Base-by-base conservation (phyloP, 2,113 vertebrate genomes). In the Tachysurus fulvidraco region DNA sequence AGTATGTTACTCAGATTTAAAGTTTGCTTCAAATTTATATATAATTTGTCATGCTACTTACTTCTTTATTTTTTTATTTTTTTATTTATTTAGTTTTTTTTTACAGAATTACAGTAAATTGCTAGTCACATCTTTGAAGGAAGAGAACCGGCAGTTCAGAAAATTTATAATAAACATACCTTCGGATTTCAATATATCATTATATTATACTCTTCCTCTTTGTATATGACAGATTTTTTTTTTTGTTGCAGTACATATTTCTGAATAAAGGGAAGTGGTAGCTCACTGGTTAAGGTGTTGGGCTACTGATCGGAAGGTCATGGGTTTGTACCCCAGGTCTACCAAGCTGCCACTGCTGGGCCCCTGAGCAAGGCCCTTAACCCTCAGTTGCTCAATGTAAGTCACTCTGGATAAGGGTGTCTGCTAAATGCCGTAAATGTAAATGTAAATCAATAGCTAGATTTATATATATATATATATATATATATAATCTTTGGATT, bases 11-110 rank as follows among this genome's bases (percentile, higher is more conserved):
- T 55, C 46, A 83, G 10, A 36, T 21, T 71, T 55, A 83, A 44
- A 30, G 82, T 83, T 83, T 55, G 46, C 65, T 17, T 71, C 2
- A 36, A 55, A 52, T 69, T 71, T 83, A 52, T 79, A 21, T 57
- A 54, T 25, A n/a, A 83, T 52, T 52, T 67, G n/a, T 36, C 60
- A 67, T 55, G n/a, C n/a, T 78, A 30, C 52, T 79, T 55, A 30
- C 10, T 55, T 23, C 2, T 25, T 23, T 6, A 13, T 76, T 76
- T 23, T 25, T 36, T 36, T 36, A 10, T 55, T 23, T 6, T 25
- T 23, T 6, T 25, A 52, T 76, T 23, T 25, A 52, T n/a, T n/a
- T n/a, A n/a, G n/a, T n/a, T n/a, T 23, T 6, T 25, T 76, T 76
- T 23, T 25, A 52, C 44, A 76, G 46, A 76, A 52, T 52, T 44